Conservation (phyloP, 53 echinoderm and acorn worm species). For the Zoroaster sp. region DNA sequence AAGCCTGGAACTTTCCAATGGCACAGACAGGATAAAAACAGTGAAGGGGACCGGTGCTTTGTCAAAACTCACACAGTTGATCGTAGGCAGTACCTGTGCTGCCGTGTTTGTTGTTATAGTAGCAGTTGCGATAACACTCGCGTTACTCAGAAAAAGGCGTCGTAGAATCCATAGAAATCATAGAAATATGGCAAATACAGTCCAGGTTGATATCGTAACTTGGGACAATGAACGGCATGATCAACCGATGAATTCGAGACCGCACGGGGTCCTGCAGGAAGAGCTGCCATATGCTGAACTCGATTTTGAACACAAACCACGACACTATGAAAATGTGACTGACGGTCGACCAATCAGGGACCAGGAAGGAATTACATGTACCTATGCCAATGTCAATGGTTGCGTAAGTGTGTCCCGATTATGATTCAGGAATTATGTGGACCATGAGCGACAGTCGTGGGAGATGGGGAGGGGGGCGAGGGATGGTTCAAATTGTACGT, state of each 20-base stretch:
- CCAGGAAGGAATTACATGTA: neutral
- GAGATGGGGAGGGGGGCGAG: no score
- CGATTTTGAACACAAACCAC: neutral
- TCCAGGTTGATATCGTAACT: neutral
- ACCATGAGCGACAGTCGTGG: no score
- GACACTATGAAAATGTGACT: neutral
- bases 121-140: neutral
- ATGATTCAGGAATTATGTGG: neutral
- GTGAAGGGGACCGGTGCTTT: neutral
- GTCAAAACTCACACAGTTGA: neutral
- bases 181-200: neutral
- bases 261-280: neutral
- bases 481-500: no score
- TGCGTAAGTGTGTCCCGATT: neutral
- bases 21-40: neutral
- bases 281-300: conserved; percentile 16
- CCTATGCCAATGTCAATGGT: neutral
- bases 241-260: neutral
- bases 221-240: neutral
- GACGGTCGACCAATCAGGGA: neutral
- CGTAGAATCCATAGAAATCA: neutral
- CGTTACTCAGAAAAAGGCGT: neutral
- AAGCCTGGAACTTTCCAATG: neutral
- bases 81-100: neutral
- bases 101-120: neutral